Percentiles rank a stretch among this genome's conserved stretches.
Conservation (phyloP, 2,888 invertebrate genomes). For the Campoletis raptor region DNA sequence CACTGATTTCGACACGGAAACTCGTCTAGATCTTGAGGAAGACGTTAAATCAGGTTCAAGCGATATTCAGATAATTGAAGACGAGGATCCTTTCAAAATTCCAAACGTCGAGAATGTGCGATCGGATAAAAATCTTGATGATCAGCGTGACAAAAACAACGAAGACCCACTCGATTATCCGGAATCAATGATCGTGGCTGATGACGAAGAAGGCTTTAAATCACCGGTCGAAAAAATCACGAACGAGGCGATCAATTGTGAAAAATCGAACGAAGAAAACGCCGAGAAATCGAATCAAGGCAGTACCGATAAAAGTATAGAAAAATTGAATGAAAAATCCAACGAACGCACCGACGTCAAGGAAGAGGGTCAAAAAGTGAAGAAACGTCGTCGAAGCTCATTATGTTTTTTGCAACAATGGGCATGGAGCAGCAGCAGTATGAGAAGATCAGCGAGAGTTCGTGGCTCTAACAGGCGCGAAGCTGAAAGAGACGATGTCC, state of each 20-base stretch:
- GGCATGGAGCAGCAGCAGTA: slow-evolving; percentile 90
- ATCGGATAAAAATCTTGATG: slow-evolving; percentile 70
- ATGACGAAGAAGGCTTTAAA: slow-evolving; percentile 58
- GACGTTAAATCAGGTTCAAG: slow-evolving; percentile 78
- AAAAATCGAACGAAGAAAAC: slow-evolving; percentile 84
- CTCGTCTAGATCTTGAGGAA: slow-evolving; percentile 78
- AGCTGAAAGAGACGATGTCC: slow-evolving; percentile 87
- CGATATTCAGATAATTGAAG: slow-evolving; percentile 79
- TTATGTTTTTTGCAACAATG: slow-evolving; percentile 91
- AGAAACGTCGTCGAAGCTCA: slow-evolving; percentile 90
- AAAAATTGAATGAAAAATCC: slow-evolving; percentile 75
- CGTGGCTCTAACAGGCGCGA: slow-evolving; percentile 86
- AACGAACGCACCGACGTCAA: slow-evolving; percentile 84
- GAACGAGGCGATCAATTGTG: slow-evolving; percentile 81
- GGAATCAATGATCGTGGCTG: slow-evolving; percentile 67
- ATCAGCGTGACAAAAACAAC: slow-evolving; percentile 69
- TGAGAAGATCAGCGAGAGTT: slow-evolving; percentile 84
- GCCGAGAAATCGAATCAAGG: slow-evolving; percentile 73
- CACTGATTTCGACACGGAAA: slow-evolving; percentile 72
- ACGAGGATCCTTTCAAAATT: slow-evolving; percentile 77
- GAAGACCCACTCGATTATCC: slow-evolving; percentile 67
- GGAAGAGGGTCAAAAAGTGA: slow-evolving; percentile 85
- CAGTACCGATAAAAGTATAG: slow-evolving; percentile 32
- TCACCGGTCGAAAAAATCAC: slow-evolving; percentile 44
- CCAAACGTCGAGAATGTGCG: slow-evolving; percentile 73